These are phyloP conservation scores for Chionomys nivalis DNA, from an alignment of 2,113 vertebrate species.

Conservation along the genomic window DNA sequence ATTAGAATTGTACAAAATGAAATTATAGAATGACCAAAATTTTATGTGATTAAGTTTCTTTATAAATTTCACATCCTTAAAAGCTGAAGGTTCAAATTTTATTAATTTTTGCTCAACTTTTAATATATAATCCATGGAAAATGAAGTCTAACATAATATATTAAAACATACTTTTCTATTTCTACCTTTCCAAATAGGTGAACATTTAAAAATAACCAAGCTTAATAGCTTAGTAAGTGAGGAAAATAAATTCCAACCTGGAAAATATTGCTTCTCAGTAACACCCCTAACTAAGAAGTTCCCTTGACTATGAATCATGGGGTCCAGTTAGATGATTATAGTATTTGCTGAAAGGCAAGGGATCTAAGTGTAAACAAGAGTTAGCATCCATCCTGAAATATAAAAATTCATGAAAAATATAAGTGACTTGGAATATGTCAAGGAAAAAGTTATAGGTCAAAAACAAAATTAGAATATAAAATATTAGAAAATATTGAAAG, in stretches of 20 bases:
- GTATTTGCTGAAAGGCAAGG: background rate
- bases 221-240: background rate
- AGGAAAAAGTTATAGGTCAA: background rate
- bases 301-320: background rate
- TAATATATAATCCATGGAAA: background rate
- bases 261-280: background rate
- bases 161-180: background rate
- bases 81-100: background rate
- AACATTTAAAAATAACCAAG: background rate
- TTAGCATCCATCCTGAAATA: background rate
- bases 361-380: background rate
- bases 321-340: background rate
- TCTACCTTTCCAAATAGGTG: conserved; percentile 30
- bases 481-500: background rate
- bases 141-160: background rate
- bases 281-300: background rate
- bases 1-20: background rate
- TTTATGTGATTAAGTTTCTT: background rate
- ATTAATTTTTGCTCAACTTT: background rate
- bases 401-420: background rate
- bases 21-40: background rate
- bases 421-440: background rate
- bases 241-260: conserved; percentile 9
- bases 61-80: background rate
- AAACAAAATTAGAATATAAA: background rate